Base-by-base conservation (phyloP, 2,113 vertebrate genomes). In the Lanius ludovicianus region DNA sequence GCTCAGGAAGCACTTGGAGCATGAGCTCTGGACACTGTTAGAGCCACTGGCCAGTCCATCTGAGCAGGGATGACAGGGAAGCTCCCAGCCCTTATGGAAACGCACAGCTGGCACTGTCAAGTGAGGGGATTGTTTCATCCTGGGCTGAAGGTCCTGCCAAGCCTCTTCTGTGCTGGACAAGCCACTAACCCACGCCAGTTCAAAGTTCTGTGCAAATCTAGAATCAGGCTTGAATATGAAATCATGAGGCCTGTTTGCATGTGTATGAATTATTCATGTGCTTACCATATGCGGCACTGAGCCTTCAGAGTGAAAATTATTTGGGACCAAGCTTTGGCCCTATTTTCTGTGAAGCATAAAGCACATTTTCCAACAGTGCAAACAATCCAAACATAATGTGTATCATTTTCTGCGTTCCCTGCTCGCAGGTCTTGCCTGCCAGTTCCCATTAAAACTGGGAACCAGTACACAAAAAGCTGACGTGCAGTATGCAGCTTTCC, bases 291-390 rank as follows among this genome's bases (percentile, higher is more conserved):
- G 47, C 17, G 0, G 53, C 86, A 90, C 1, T 1, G 2, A 84
- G 89, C 67, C 75, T 92, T 80, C 21, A 41, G 87, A 93, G 84
- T 68, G 89, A 52, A 64, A 91, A 86, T 95, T 87, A 90, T 71
- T 35, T 37, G 89, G 80, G 84, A 39, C 80, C 80, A 75, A 37
- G 83, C 76, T 57, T 46, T 57, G 78, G 88, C 59, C 80, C 75
- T 78, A 44, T 64, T 95, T 89, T 84, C 87, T 89, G 39, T n/a
- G 76, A 70, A 70, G 87, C 53, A 79, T 1, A 75, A 78, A 94
- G 60, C 71, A 59, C 27, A 0, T 88, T 84, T 57, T 92, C 81
- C 74, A 52, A 6, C 33, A 2, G 78, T 18, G 53, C 76, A 91
- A 84, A 71, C 87, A 95, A 80, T 30, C 52, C 70, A 42, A 15